phyloP scores from a whole-genome alignment of 2,113 vertebrate species.

The Phyllopteryx taeniolatus region DNA sequence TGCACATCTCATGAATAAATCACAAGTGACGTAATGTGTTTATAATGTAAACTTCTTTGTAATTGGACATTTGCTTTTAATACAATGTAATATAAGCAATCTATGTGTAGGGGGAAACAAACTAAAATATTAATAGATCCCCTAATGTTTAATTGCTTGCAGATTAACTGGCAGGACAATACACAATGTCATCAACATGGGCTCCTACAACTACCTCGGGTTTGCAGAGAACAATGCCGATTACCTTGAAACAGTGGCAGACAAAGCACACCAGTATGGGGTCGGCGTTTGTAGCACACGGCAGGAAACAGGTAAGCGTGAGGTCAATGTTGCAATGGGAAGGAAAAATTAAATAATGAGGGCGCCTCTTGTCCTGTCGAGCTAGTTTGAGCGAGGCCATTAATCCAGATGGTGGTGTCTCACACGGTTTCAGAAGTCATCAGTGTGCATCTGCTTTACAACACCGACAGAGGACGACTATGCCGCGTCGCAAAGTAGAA shows the following conservation, averaged over 20 bases:
- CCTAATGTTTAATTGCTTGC: conserved; percentile 24
- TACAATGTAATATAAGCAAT: conserved; percentile 13
- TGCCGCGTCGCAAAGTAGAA: conserved; percentile 1
- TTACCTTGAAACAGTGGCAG: conserved; percentile 80
- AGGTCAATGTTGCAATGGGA: conserved; percentile 4
- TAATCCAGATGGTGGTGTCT: conserved; percentile 2
- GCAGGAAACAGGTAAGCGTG: conserved; percentile 85
- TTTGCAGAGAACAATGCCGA: conserved; percentile 81
- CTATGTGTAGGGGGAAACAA: not conserved
- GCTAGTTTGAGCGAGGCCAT: conserved; percentile 6
- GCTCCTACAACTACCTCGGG: conserved; percentile 94
- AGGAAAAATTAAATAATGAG: not conserved
- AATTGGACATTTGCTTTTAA: conserved; percentile 33
- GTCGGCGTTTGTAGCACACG: conserved; percentile 83
- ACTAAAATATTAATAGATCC: conserved; percentile 16
- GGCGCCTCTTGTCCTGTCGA: not conserved
- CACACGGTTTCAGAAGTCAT: not conserved
- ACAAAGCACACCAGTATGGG: conserved; percentile 74
- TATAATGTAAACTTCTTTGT: conserved; percentile 24
- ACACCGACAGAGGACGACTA: conserved; percentile 8
- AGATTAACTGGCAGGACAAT: conserved; percentile 86
- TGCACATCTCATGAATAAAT: conserved; percentile 9
- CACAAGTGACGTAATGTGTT: conserved; percentile 6
- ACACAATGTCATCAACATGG: conserved; percentile 89
- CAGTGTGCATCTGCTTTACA: conserved; percentile 21